Evolutionary conservation across 2,888 invertebrate genomes (phyloP).

Genomic region (Melangyna quadrimaculata): DNA sequence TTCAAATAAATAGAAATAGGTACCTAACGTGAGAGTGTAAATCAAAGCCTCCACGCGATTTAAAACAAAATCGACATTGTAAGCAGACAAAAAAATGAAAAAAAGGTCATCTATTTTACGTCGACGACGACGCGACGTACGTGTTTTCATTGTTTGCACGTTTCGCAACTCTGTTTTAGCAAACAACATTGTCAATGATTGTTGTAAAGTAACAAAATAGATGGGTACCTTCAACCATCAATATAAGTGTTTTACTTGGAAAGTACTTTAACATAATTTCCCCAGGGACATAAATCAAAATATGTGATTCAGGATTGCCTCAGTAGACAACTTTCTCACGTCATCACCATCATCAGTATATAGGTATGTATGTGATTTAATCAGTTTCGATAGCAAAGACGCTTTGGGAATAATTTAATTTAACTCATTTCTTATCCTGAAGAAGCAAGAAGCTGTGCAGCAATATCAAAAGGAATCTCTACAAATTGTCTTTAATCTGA

Average conservation of each 20-base stretch:
- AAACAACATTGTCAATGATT: not conserved
- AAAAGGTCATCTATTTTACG: not conserved
- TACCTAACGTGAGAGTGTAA: not conserved
- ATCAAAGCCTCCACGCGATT: not conserved
- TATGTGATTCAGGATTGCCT: constrained; percentile 2
- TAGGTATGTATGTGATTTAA: not conserved
- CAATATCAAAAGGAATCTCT: not conserved
- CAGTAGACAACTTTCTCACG: constrained; percentile 19
- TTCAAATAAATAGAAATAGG: not conserved
- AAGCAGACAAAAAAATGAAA: not conserved
- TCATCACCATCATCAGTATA: too few species aligned
- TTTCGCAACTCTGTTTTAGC: not conserved
- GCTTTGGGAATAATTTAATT: constrained; percentile 22
- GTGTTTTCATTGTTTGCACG: not conserved
- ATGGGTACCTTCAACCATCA: not conserved
- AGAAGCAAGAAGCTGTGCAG: not conserved
- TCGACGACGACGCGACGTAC: not conserved
- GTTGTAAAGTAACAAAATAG: not conserved
- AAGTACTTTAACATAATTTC: not conserved
- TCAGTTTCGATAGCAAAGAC: constrained; percentile 5
- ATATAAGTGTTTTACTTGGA: not conserved
- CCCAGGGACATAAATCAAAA: constrained; percentile 31
- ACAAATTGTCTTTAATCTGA: not conserved
- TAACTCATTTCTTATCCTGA: not conserved
- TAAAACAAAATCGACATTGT: not conserved